Evolutionary conservation across 2,888 invertebrate species (phyloP).

Genomic region (Metalampra italica): DNA sequence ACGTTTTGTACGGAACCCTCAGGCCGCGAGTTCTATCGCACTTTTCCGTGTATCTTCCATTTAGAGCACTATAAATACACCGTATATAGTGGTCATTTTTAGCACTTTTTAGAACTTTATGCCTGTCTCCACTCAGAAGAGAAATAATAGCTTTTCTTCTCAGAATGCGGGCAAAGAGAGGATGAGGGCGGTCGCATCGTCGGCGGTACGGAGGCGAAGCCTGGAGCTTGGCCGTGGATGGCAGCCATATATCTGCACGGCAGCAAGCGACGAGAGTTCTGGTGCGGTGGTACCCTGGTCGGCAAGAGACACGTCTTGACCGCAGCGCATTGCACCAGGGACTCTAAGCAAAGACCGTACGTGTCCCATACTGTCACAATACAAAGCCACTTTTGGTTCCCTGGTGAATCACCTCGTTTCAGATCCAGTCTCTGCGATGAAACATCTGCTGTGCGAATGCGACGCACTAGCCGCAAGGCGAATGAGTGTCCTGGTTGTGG

Average conservation of each 20-base stretch:
- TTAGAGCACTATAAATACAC: too few relatives aligned
- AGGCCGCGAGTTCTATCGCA: too few relatives aligned
- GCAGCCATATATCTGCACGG: slow-evolving; percentile 95
- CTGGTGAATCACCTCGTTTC: too few relatives aligned
- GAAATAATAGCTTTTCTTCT: background rate
- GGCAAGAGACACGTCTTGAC: slow-evolving; percentile 90
- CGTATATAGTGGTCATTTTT: too few relatives aligned
- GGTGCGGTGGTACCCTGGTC: slow-evolving; percentile 95
- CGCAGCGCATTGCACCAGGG: slow-evolving; percentile 95
- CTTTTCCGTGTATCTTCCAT: too few relatives aligned
- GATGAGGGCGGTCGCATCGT: slow-evolving; percentile 92
- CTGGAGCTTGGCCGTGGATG: slow-evolving; percentile 98
- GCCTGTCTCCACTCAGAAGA: too few relatives aligned
- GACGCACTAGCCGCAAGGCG: too few relatives aligned
- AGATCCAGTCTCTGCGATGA: too few relatives aligned
- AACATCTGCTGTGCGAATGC: too few relatives aligned
- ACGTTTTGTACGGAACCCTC: too few relatives aligned
- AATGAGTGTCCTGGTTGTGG: too few relatives aligned
- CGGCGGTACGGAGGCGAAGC: slow-evolving; percentile 90
- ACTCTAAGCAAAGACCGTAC: slow-evolving; percentile 93
- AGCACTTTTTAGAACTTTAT: too few relatives aligned
- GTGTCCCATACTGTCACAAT: slow-evolving; percentile 38
- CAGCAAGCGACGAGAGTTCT: slow-evolving; percentile 90
- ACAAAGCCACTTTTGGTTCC: slow-evolving; percentile 1
- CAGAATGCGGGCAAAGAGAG: slow-evolving; percentile 90